These are phyloP conservation scores for Poicephalus meyeri DNA, from an alignment of 2,113 vertebrate species.

Conservation along the genomic window DNA sequence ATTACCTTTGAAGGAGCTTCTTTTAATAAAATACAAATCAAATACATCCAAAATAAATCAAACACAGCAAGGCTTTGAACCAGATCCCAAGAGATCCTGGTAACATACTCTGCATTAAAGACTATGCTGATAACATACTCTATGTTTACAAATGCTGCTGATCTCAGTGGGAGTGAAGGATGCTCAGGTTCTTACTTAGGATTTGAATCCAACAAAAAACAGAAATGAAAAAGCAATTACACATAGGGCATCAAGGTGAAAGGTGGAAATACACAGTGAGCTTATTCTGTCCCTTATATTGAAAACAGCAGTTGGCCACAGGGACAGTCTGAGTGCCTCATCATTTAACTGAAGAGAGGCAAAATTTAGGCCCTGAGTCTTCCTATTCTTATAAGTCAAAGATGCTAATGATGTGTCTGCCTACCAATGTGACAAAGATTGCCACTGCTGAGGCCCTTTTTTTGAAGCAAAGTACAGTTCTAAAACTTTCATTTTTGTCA, in stretches of 20 bases:
- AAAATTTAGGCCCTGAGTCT: slow-evolving; percentile 44
- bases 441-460: slow-evolving; percentile 22
- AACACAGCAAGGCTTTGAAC: slow-evolving; percentile 43
- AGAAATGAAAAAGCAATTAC: neutral
- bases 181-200: neutral
- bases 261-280: neutral
- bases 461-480: slow-evolving; percentile 61
- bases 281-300: slow-evolving; percentile 15
- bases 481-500: slow-evolving; percentile 64
- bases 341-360: slow-evolving; percentile 47
- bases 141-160: neutral
- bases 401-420: slow-evolving; percentile 63
- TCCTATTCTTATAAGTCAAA: slow-evolving; percentile 57
- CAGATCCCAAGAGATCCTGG: neutral
- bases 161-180: neutral
- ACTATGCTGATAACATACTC: neutral
- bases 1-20: slow-evolving; percentile 35
- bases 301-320: slow-evolving; percentile 15
- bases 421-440: slow-evolving; percentile 45
- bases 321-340: neutral
- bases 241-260: neutral
- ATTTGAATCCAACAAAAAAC: neutral
- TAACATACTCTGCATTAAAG: slow-evolving; percentile 6
- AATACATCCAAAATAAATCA: slow-evolving; percentile 55
- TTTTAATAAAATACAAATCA: slow-evolving; percentile 57